Evolutionary conservation across 2,797 vertebrate genomes (phyloP).

Genomic region (Peromyscus aztecus): DNA sequence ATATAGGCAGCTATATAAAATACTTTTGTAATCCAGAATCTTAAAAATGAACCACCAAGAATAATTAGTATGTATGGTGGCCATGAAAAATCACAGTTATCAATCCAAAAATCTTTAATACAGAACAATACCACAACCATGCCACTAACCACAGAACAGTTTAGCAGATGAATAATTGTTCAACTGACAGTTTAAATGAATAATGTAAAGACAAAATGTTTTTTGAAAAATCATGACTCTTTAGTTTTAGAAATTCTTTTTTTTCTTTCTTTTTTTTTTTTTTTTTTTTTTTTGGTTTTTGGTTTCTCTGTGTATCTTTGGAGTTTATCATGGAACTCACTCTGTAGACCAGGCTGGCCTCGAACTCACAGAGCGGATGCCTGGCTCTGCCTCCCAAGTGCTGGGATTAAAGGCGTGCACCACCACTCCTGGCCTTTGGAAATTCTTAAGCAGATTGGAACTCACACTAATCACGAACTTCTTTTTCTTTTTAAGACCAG

Average conservation of each 20-base stretch:
- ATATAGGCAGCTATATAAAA: not conserved
- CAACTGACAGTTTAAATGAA: not conserved
- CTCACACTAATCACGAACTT: not conserved
- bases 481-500: not conserved
- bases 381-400: no score
- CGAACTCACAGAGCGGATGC: no score
- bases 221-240: conserved; percentile 1
- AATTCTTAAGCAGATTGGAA: not conserved
- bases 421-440: not conserved
- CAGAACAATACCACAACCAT: not conserved
- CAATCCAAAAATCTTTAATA: not conserved
- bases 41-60: not conserved
- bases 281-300: no score
- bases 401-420: no score
- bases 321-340: no score
- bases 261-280: no score
- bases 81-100: not conserved
- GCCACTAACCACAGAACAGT: not conserved
- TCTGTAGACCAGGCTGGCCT: no score
- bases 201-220: not conserved
- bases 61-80: not conserved
- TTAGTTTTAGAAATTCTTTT: not conserved
- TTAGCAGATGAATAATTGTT: not conserved
- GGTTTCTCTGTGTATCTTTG: no score
- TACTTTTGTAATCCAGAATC: not conserved